Percentiles rank a stretch among this genome's conserved stretches.
Conservation (phyloP, 2,113 vertebrate genomes). For the Speoplatyrhinus poulsoni region DNA sequence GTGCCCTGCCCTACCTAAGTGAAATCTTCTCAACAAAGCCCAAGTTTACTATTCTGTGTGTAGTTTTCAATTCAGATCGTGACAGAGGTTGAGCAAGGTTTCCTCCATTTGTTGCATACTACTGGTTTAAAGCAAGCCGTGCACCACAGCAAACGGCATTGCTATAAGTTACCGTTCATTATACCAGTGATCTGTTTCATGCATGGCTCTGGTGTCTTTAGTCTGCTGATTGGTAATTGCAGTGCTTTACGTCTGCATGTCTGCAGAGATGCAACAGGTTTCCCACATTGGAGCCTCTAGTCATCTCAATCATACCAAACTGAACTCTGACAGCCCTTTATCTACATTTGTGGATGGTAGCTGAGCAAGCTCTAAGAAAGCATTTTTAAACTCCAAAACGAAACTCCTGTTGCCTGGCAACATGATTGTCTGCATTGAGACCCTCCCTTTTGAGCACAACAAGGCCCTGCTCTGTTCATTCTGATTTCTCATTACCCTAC, state of each 20-base stretch:
- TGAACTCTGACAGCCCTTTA: background rate
- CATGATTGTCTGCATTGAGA: slow-evolving; percentile 54
- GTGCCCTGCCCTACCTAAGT: too few species aligned
- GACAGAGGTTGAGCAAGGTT: too few species aligned
- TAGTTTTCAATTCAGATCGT: too few species aligned
- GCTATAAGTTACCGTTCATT: too few species aligned
- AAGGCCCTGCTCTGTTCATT: slow-evolving; percentile 54
- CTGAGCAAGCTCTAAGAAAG: slow-evolving; percentile 26
- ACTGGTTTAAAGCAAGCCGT: too few species aligned
- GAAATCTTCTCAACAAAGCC: too few species aligned
- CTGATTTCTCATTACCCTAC: slow-evolving; percentile 61
- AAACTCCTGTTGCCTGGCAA: slow-evolving; percentile 71
- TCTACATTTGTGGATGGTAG: background rate
- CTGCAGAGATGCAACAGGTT: slow-evolving; percentile 13
- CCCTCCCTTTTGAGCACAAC: slow-evolving; percentile 52
- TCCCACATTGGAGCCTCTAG: background rate
- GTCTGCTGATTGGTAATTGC: background rate
- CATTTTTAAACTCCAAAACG: slow-evolving; percentile 39
- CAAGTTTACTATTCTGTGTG: too few species aligned
- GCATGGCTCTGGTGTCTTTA: too few species aligned
- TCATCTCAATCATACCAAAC: slow-evolving; percentile 2
- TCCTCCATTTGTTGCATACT: too few species aligned
- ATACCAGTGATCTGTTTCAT: too few species aligned
- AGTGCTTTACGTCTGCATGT: background rate
- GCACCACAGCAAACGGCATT: too few species aligned